These are phyloP conservation scores for Himalopsyche phryganea DNA, from an alignment of 1,140 invertebrate genomes.

Conservation along the genomic window DNA sequence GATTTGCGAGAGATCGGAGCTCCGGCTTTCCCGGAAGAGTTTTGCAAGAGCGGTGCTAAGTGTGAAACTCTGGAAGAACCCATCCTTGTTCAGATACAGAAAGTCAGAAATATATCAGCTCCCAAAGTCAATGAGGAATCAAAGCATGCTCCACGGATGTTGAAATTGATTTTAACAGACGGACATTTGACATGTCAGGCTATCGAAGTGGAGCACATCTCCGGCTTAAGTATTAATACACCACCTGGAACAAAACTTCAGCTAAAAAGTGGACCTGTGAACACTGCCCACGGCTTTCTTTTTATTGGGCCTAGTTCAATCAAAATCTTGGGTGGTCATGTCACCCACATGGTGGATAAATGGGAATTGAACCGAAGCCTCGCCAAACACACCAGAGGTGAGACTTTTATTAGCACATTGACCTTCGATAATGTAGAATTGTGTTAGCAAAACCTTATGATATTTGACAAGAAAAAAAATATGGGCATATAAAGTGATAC, in stretches of 20 bases:
- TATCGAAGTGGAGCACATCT: slow-evolving; percentile 67
- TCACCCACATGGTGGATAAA: slow-evolving; percentile 79
- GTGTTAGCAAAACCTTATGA: no score
- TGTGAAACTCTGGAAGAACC: slow-evolving; percentile 55
- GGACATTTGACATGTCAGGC: slow-evolving; percentile 75
- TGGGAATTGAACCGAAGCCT: slow-evolving; percentile 84
- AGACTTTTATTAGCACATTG: no score
- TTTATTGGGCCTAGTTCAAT: slow-evolving; percentile 65
- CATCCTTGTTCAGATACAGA: slow-evolving; percentile 82
- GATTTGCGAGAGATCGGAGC: slow-evolving; percentile 77
- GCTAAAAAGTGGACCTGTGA: slow-evolving; percentile 52
- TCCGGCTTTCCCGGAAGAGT: slow-evolving; percentile 55
- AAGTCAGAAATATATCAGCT: slow-evolving; percentile 80
- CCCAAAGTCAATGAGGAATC: slow-evolving; percentile 90
- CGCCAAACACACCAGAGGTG: slow-evolving; percentile 65
- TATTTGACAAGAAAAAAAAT: no score
- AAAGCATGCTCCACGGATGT: slow-evolving; percentile 71
- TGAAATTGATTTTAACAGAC: slow-evolving; percentile 81
- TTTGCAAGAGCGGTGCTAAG: slow-evolving; percentile 57
- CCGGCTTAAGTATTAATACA: slow-evolving; percentile 66
- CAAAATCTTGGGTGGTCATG: slow-evolving; percentile 74
- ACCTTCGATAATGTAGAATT: no score
- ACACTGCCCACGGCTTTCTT: slow-evolving; percentile 65
- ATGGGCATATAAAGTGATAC: no score
- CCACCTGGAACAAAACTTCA: slow-evolving; percentile 74